phyloP scores from a whole-genome alignment of 2,888 invertebrate species.

The Halictus quadricinctus region DNA sequence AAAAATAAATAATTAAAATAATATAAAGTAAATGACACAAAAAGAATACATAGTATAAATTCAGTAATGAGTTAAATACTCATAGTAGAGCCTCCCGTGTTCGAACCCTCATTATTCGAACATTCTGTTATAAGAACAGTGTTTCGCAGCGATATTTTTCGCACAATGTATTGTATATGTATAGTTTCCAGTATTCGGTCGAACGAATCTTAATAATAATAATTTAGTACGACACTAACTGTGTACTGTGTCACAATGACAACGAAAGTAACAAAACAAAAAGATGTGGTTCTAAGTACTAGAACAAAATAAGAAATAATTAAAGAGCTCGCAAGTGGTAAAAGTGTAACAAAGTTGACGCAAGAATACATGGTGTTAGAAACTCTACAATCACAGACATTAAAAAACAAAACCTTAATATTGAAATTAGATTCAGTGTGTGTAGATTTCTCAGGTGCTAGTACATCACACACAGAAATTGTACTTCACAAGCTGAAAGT shows the following conservation, averaged over 20 bases:
- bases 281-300: neutral
- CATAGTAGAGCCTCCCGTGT: neutral
- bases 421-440: neutral
- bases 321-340: too few species aligned
- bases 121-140: neutral
- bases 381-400: neutral
- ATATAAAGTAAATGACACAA: constrained; percentile 20
- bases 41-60: neutral
- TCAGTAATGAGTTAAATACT: neutral
- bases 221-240: neutral
- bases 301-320: neutral
- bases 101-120: neutral
- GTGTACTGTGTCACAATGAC: neutral
- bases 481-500: neutral
- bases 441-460: neutral
- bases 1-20: constrained; percentile 19
- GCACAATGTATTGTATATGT: neutral
- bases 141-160: neutral
- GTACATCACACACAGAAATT: neutral
- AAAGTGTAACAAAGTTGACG: neutral
- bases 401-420: neutral
- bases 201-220: too few species aligned
- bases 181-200: neutral
- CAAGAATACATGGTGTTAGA: neutral
- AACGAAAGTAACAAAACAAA: neutral